Base-by-base conservation (phyloP, 2,797 vertebrate species). In the Melanotaenia pygmaea region DNA sequence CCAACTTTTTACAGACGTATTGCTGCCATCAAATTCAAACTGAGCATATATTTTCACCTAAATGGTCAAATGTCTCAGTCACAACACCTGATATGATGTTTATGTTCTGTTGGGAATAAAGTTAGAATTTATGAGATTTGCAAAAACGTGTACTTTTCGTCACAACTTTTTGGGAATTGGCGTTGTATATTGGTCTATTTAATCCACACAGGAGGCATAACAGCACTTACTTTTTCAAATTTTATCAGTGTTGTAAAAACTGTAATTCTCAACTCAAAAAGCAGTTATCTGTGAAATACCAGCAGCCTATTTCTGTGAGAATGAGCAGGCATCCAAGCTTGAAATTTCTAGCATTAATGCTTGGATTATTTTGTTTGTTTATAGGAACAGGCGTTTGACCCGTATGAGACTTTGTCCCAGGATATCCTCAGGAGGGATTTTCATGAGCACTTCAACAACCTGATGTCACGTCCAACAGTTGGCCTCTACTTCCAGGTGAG, bases 381-480 rank as follows among this genome's bases (percentile, higher is more conserved):
- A 66, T 50, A 98, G 98, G 98, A 99, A 82, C 98, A 99, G 92
- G 98, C 98, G 18, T 99, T 99, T 77, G 98, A 99, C 91, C 98
- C 98, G 0, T 99, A 99, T 53, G 98, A 99, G 93, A 98, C 96
- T 22, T 92, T 98, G 76, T 98, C 97, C 50, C 97, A 99, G 92
- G 98, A 99, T 76, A 96, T 99, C 85, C 97, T 99, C 76, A 96
- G 94, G 26, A 94, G 93, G 60, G 93, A 95, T 64, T 99, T 97
- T 81, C 96, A 96, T 8, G 95, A 98, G 77, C 95, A 97, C 94
- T 99, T 99, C 92, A 96, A 92, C 91, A 96, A 93, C 81, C 89
- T 99, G 79, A 99, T 99, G 96, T 90, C 95, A 13, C 96, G 94
- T 70, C 92, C 96, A 18, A 94, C 95, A 8, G 97, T 96, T 65